phyloP scores from a whole-genome alignment of 2,888 invertebrate species.

The Folsomia manolachei region DNA sequence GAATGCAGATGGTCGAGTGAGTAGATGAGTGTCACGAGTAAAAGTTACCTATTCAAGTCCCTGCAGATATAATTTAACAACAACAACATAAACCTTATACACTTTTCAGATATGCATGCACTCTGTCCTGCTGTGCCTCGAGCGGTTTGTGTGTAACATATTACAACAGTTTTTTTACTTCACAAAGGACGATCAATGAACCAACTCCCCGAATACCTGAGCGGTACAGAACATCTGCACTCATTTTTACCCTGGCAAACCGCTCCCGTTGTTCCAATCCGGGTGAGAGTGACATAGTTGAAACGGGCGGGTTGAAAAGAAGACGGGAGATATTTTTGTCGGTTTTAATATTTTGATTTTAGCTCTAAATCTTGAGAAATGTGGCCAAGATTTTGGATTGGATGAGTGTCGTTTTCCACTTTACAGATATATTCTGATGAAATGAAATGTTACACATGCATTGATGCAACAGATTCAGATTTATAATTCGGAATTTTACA shows the following conservation, averaged over 20 bases:
- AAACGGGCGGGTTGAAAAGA: conserved; percentile 8
- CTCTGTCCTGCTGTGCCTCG: conserved; percentile 10
- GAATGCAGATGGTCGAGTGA: conserved; percentile 17
- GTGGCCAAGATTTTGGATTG: too few relatives aligned
- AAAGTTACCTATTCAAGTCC: not conserved
- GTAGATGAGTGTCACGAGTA: not conserved
- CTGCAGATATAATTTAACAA: not conserved
- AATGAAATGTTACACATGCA: not conserved
- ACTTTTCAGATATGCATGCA: not conserved
- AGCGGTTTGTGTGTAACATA: conserved; percentile 13
- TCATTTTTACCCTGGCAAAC: not conserved
- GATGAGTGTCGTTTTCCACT: not conserved
- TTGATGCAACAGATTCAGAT: not conserved
- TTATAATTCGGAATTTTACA: not conserved
- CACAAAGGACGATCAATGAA: conserved; percentile 8
- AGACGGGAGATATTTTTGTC: not conserved
- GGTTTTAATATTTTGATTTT: not conserved
- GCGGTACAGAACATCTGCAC: conserved; percentile 14
- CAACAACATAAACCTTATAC: too few relatives aligned
- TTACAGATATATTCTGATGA: too few relatives aligned
- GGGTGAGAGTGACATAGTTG: not conserved
- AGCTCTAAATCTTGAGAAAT: not conserved
- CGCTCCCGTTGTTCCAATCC: not conserved
- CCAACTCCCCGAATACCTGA: conserved; percentile 23
- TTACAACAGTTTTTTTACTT: conserved; percentile 11